A percentile compares a stretch with the other conserved stretches of the same genome.
Evolutionary conservation across 2,888 invertebrate genomes (phyloP).

Genomic region (Caenorhabditis virilis): DNA sequence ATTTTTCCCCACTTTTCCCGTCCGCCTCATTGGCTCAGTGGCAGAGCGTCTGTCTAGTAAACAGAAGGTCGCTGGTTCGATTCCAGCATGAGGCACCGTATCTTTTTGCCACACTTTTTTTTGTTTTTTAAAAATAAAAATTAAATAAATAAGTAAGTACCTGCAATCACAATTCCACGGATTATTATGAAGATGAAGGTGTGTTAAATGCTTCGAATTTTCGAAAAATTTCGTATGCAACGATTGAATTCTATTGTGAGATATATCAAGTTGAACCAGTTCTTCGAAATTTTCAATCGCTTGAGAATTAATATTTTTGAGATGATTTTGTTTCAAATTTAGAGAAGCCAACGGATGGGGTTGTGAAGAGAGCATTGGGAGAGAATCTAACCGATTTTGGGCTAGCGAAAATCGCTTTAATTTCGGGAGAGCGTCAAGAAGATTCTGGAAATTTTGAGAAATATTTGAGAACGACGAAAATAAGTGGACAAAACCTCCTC

Average conservation of each 20-base stretch:
- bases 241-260: constrained; percentile 56
- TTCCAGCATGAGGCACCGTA: constrained; percentile 62
- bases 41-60: constrained; percentile 68
- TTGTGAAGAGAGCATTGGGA: constrained; percentile 28
- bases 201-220: constrained; percentile 8
- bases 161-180: constrained; percentile 67
- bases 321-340: constrained; percentile 43
- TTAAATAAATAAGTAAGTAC: constrained; percentile 18
- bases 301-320: constrained; percentile 36
- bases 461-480: too few species aligned
- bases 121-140: neutral
- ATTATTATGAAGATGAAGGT: constrained; percentile 47
- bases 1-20: neutral
- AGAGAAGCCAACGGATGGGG: constrained; percentile 27
- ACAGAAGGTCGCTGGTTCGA: constrained; percentile 67
- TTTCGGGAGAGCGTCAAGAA: constrained; percentile 51
- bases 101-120: constrained; percentile 5
- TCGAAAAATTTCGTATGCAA: constrained; percentile 37
- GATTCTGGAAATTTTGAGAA: constrained; percentile 50
- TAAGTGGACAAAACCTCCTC: constrained; percentile 30
- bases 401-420: constrained; percentile 39
- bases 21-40: constrained; percentile 66
- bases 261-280: constrained; percentile 56
- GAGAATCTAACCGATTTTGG: constrained; percentile 27
- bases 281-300: constrained; percentile 38